phyloP scores from a whole-genome alignment of 2,888 invertebrate genomes.

The Sericinus montela region DNA sequence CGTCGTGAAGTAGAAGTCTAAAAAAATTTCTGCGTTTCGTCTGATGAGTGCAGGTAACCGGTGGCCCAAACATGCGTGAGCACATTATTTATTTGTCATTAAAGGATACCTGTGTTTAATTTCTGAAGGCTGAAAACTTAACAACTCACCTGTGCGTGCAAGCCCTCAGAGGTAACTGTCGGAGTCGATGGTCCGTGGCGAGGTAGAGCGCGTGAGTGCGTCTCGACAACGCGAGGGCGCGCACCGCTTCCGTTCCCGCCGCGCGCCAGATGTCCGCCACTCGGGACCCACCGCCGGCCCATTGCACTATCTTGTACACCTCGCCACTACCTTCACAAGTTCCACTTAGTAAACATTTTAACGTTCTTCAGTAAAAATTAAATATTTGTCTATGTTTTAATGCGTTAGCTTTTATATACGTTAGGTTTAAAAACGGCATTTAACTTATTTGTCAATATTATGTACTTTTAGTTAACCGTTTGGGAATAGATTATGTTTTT shows the following conservation, averaged over 20 bases:
- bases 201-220: constrained; percentile 78
- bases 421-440: not conserved
- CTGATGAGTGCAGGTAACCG: too few relatives aligned
- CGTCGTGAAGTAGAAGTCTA: too few relatives aligned
- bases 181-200: constrained; percentile 78
- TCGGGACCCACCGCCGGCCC: constrained; percentile 76
- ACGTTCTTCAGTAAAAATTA: constrained; percentile 1
- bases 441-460: not conserved
- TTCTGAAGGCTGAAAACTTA: too few relatives aligned
- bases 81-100: too few relatives aligned
- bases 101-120: too few relatives aligned
- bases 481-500: too few relatives aligned
- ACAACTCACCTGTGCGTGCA: constrained; percentile 61
- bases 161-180: constrained; percentile 75
- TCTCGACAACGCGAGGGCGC: constrained; percentile 79
- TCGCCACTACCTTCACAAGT: constrained; percentile 72
- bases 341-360: constrained; percentile 1
- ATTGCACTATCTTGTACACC: constrained; percentile 82
- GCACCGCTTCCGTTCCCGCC: constrained; percentile 76
- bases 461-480: not conserved
- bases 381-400: not conserved
- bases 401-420: not conserved
- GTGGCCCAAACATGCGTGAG: too few relatives aligned
- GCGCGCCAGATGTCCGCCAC: constrained; percentile 81
- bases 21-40: too few relatives aligned